Conservation (phyloP, 1,140 invertebrate genomes). For the Pseudomyrmex concolor region DNA sequence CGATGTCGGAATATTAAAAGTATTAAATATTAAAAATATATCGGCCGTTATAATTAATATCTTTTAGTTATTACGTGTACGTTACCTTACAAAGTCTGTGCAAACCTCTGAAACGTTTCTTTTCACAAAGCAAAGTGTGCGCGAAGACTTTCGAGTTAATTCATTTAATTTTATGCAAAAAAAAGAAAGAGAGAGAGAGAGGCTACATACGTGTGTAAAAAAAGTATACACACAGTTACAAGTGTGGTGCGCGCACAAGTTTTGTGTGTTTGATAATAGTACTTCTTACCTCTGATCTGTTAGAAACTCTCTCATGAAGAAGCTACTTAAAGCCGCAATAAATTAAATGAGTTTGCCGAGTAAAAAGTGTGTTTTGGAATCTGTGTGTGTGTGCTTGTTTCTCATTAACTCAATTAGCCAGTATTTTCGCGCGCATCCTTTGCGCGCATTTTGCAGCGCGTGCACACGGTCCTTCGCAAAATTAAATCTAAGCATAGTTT, state of each 20-base stretch:
- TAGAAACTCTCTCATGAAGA: no score
- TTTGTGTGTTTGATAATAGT: no score
- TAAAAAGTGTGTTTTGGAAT: constrained; percentile 10
- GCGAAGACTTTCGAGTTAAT: no score
- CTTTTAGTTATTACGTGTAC: background rate
- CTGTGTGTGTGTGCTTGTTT: constrained; percentile 31
- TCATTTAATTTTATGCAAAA: no score
- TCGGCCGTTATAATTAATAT: background rate
- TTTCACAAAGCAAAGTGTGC: no score
- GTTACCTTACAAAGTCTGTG: background rate
- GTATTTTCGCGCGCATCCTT: background rate
- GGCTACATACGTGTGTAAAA: no score
- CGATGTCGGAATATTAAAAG: constrained; percentile 21
- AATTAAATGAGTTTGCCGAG: constrained; percentile 27
- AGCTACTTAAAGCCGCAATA: background rate
- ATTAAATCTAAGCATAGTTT: constrained; percentile 38
- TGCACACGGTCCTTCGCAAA: constrained; percentile 13
- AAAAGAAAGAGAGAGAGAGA: no score
- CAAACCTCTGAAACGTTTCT: background rate
- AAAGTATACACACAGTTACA: no score
- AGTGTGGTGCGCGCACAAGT: no score
- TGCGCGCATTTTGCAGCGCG: background rate
- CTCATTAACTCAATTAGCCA: constrained; percentile 62
- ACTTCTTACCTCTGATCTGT: no score
- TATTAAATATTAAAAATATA: constrained; percentile 1